These are phyloP conservation scores for Apoderus coryli DNA, from an alignment of 2,888 invertebrate genomes.

Conservation along the genomic window DNA sequence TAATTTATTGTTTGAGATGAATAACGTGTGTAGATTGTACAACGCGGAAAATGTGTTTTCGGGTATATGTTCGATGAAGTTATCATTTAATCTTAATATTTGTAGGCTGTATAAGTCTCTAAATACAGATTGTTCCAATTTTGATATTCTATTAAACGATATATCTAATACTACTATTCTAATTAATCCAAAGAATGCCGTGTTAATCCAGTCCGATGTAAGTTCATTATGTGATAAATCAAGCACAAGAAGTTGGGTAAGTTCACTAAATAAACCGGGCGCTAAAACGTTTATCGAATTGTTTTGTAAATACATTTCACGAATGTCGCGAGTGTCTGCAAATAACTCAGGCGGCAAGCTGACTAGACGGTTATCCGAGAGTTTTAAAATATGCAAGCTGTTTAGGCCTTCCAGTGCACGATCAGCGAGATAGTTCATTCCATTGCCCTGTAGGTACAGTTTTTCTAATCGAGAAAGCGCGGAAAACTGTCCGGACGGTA, in stretches of 20 bases:
- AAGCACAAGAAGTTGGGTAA: constrained; percentile 58
- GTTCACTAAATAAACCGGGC: constrained; percentile 62
- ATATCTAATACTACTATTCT: constrained; percentile 63
- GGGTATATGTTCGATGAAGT: constrained; percentile 58
- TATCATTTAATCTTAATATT: constrained; percentile 65
- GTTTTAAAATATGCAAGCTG: constrained; percentile 55
- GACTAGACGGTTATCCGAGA: constrained; percentile 67
- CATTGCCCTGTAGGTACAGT: constrained; percentile 63
- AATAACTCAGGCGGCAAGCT: constrained; percentile 73
- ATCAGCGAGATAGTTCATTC: constrained; percentile 60
- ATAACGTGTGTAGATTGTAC: constrained; percentile 65
- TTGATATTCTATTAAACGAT: constrained; percentile 59
- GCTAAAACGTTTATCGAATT: constrained; percentile 70
- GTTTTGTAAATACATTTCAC: constrained; percentile 69
- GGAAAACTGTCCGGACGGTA: constrained; percentile 57
- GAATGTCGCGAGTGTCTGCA: constrained; percentile 59
- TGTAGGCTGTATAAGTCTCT: constrained; percentile 66
- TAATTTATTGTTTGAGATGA: constrained; percentile 67
- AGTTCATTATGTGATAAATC: constrained; percentile 69
- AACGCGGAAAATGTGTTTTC: constrained; percentile 66
- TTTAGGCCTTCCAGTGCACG: constrained; percentile 62
- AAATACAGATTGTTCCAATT: constrained; percentile 62
- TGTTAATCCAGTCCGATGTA: constrained; percentile 69
- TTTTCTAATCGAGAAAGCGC: constrained; percentile 56
- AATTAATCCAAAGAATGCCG: constrained; percentile 62